Percentiles rank a stretch among this genome's conserved stretches.
These are phyloP conservation scores for Heliopora coerulea DNA, from an alignment of 92 coral and sea anemone species.

Conservation along the genomic window DNA sequence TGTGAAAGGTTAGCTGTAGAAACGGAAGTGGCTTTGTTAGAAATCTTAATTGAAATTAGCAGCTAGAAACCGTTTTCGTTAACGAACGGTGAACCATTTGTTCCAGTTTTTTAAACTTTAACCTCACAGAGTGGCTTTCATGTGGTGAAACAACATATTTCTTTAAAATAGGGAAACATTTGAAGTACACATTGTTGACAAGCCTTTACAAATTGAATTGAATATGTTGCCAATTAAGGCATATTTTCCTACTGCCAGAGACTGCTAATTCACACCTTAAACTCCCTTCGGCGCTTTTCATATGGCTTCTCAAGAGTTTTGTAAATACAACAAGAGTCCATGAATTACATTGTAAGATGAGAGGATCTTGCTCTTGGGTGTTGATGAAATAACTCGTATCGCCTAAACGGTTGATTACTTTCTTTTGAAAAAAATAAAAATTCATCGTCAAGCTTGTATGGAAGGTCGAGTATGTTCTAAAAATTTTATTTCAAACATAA, in stretches of 20 bases:
- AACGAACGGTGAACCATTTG: slow-evolving; percentile 17
- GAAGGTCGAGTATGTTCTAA: no score
- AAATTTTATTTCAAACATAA: no score
- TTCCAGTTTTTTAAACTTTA: slow-evolving; percentile 14
- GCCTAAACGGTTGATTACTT: no score
- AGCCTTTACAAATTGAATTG: neutral
- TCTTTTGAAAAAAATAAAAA: no score
- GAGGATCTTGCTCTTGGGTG: no score
- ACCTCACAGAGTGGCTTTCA: slow-evolving; percentile 1
- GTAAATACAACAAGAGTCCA: neutral
- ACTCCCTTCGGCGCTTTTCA: neutral
- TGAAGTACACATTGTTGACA: neutral
- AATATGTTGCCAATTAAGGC: neutral
- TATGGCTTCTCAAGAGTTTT: neutral
- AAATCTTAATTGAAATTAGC: slow-evolving; percentile 12
- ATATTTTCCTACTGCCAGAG: neutral
- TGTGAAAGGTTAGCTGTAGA: neutral
- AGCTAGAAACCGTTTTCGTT: slow-evolving; percentile 6
- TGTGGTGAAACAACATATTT: neutral
- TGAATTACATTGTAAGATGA: neutral
- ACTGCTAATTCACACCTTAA: neutral
- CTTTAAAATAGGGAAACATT: neutral
- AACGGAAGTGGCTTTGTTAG: slow-evolving; percentile 25
- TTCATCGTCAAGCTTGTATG: no score
- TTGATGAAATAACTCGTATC: no score